phyloP scores from a whole-genome alignment of 1,140 invertebrate genomes.

The Euura lappo region DNA sequence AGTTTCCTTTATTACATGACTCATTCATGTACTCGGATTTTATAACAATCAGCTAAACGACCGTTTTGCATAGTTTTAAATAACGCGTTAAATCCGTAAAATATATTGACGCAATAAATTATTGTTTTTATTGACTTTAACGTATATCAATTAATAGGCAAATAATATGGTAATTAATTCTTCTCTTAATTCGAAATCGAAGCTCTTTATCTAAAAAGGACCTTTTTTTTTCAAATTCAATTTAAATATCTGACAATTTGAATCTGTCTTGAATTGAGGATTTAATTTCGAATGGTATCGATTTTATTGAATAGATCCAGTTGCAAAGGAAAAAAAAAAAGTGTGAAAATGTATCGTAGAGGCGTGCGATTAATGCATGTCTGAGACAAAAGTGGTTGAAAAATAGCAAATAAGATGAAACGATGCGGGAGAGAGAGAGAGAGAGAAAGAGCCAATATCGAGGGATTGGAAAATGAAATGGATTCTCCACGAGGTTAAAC shows the following conservation, averaged over 20 bases:
- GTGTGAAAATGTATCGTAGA: neutral
- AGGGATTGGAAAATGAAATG: neutral
- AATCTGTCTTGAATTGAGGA: no score
- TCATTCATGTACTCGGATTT: neutral
- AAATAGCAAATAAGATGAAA: neutral
- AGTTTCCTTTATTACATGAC: neutral
- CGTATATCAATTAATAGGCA: no score
- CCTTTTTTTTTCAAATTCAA: no score
- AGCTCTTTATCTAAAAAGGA: no score
- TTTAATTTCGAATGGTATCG: neutral
- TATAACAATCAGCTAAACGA: no score
- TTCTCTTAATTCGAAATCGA: no score
- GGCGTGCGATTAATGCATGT: neutral
- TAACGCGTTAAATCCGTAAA: no score
- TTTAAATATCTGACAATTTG: no score
- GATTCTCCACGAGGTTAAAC: neutral
- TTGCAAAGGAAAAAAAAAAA: slow-evolving; percentile 8
- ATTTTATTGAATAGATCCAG: slow-evolving; percentile 1
- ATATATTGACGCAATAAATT: no score
- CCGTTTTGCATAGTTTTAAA: no score
- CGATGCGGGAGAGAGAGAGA: neutral
- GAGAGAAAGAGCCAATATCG: neutral
- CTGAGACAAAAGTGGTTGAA: neutral
- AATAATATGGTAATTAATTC: no score
- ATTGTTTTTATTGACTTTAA: no score